Conservation (phyloP, 2,888 invertebrate genomes). For the Folsomia candida region DNA sequence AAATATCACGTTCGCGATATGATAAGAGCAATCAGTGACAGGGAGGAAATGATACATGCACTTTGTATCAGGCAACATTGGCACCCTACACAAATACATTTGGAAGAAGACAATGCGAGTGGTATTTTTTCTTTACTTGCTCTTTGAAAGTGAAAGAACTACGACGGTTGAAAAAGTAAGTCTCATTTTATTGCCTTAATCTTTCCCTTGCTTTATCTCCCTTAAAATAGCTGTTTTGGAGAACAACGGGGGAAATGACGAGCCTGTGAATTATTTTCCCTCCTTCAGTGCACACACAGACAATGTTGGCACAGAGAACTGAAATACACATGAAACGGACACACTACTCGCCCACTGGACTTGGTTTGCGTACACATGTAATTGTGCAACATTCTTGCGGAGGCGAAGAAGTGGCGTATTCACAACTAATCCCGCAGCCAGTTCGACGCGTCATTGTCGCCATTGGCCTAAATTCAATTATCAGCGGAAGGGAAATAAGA, state of each 20-base stretch:
- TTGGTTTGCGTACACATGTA: no score
- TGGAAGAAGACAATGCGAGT: no score
- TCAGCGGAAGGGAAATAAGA: background rate
- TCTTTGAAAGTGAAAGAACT: background rate
- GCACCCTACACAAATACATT: background rate
- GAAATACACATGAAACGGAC: no score
- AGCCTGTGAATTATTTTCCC: no score
- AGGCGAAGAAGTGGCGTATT: no score
- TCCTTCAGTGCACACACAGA: no score
- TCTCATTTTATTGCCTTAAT: background rate
- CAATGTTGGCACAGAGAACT: no score
- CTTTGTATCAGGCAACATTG: background rate
- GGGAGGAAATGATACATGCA: no score
- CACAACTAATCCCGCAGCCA: no score
- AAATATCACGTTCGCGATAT: background rate
- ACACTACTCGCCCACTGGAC: no score
- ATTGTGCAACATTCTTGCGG: no score
- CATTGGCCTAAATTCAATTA: background rate
- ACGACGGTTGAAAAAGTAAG: background rate
- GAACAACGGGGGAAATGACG: background rate
- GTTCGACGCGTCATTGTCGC: background rate
- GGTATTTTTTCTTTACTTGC: background rate
- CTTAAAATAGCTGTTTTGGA: background rate
- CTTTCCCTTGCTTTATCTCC: background rate
- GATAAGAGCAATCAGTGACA: background rate